Conservation (phyloP, 2,888 invertebrate genomes). For the Drosophila histrio region DNA sequence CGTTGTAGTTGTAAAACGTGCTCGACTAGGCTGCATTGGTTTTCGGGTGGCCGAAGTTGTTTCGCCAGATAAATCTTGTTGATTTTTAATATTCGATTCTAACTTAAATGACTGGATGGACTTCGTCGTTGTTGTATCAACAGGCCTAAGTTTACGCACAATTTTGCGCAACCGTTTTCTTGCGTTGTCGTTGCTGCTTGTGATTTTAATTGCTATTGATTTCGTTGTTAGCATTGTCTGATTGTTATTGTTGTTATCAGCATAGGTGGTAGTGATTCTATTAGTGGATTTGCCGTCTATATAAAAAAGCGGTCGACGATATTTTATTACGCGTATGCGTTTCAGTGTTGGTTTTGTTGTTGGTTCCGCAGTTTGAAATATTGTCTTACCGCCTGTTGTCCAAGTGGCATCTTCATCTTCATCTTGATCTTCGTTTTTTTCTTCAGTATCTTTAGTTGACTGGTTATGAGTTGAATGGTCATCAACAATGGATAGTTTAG, state of each 20-base stretch:
- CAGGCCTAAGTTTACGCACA: constrained; percentile 77
- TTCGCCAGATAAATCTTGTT: neutral
- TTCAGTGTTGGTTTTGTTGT: constrained; percentile 59
- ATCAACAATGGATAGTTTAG: constrained; percentile 61
- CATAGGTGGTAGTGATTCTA: constrained; percentile 60
- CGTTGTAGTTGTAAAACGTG: constrained; percentile 27
- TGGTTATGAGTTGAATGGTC: constrained; percentile 46
- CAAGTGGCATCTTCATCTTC: constrained; percentile 34
- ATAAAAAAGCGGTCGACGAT: constrained; percentile 65
- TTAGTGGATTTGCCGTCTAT: constrained; percentile 65
- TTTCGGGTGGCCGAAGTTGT: constrained; percentile 42
- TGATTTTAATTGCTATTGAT: constrained; percentile 21
- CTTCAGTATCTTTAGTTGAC: constrained; percentile 39
- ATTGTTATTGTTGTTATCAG: constrained; percentile 32
- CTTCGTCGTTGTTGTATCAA: constrained; percentile 23
- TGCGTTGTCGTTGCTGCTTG: constrained; percentile 31
- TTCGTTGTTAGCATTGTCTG: constrained; percentile 30
- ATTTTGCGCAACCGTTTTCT: constrained; percentile 79
- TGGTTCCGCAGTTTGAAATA: constrained; percentile 41
- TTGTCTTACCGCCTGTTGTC: constrained; percentile 43
- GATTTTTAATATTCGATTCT: neutral
- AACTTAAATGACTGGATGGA: neutral
- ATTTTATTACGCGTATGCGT: constrained; percentile 78
- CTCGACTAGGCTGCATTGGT: constrained; percentile 48
- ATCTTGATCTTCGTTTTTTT: constrained; percentile 22